These are phyloP conservation scores for Echinometra lucunter DNA, from an alignment of 53 echinoderm and acorn worm genomes.

Conservation along the genomic window DNA sequence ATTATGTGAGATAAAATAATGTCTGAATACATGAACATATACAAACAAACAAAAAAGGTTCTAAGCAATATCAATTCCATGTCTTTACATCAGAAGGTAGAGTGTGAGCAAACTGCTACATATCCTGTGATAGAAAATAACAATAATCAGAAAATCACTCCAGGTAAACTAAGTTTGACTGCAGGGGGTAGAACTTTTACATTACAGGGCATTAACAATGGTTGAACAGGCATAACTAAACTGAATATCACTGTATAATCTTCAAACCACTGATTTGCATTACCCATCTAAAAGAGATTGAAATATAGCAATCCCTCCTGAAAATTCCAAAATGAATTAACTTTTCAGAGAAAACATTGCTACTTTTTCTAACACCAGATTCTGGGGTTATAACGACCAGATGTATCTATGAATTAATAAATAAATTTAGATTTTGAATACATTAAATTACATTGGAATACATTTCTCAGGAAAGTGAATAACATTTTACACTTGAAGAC, in stretches of 20 bases:
- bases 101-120: background rate
- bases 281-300: background rate
- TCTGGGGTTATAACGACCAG: background rate
- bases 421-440: constrained; percentile 27
- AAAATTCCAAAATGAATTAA: background rate
- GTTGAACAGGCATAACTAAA: background rate
- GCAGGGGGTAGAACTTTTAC: no score
- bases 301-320: background rate
- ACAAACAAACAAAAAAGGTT: background rate
- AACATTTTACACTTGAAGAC: background rate
- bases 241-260: background rate
- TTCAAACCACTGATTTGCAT: background rate
- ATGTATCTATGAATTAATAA: background rate
- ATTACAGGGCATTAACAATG: background rate
- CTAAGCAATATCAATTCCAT: background rate
- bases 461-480: background rate
- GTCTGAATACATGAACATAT: background rate
- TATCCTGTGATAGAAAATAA: background rate
- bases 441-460: constrained; percentile 30
- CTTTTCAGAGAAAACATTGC: background rate
- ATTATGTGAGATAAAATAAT: background rate
- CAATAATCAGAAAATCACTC: background rate
- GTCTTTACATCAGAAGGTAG: background rate
- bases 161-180: background rate
- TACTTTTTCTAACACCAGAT: background rate